Evolutionary conservation across 1,140 invertebrate genomes (phyloP).

Genomic region (Melitaea cinxia): DNA sequence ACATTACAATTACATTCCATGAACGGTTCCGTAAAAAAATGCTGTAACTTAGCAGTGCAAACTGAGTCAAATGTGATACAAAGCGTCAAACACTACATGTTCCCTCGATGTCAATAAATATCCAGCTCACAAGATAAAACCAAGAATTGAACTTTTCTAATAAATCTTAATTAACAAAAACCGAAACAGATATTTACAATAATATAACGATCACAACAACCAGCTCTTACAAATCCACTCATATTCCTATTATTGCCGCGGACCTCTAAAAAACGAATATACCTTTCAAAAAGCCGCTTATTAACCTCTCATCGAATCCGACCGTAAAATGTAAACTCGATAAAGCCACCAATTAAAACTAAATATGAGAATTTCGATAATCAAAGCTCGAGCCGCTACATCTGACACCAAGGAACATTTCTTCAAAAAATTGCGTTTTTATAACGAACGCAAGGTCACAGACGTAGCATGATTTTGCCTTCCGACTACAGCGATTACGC

Average conservation of each 20-base stretch:
- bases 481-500: slow-evolving; percentile 53
- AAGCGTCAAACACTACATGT: slow-evolving; percentile 14
- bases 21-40: slow-evolving; percentile 74
- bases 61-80: slow-evolving; percentile 38
- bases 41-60: slow-evolving; percentile 58
- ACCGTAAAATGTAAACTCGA: slow-evolving; percentile 82
- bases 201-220: slow-evolving; percentile 46
- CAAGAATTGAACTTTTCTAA: slow-evolving; percentile 13
- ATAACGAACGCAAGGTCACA: slow-evolving; percentile 68
- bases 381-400: slow-evolving; percentile 79
- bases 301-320: slow-evolving; percentile 80
- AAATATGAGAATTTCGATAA: slow-evolving; percentile 80
- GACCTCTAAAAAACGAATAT: slow-evolving; percentile 76
- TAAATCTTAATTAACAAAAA: slow-evolving; percentile 46
- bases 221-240: slow-evolving; percentile 36
- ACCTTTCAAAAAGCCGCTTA: slow-evolving; percentile 81
- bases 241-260: slow-evolving; percentile 48
- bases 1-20: slow-evolving; percentile 74
- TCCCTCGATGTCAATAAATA: slow-evolving; percentile 10
- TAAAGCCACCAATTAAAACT: slow-evolving; percentile 82
- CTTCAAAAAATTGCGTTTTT: slow-evolving; percentile 71
- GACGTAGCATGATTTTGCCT: slow-evolving; percentile 75
- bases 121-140: slow-evolving; percentile 10
- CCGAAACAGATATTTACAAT: slow-evolving; percentile 47
- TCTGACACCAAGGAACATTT: slow-evolving; percentile 75